Conservation (phyloP, 2,888 invertebrate species). For the Beris morrisii region DNA sequence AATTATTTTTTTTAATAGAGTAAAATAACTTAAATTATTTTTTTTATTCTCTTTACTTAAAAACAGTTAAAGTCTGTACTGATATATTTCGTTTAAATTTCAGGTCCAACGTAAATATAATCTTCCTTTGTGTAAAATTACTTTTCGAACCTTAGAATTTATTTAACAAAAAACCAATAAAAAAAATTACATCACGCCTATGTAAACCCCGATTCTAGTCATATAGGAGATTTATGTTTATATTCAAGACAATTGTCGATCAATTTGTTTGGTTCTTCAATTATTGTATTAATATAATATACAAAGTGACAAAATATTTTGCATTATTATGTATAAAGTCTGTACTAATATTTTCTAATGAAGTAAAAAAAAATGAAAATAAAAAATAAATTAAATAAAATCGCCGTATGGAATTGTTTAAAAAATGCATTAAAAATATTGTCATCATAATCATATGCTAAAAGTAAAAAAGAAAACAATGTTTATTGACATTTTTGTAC, state of each 20-base stretch:
- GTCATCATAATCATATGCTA: conserved; percentile 24
- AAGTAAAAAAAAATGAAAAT: conserved; percentile 7
- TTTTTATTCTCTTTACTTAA: too few species aligned
- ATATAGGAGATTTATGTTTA: conserved; percentile 35
- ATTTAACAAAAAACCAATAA: conserved; percentile 14
- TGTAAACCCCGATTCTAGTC: conserved; percentile 36
- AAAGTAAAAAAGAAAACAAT: background rate
- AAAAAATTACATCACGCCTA: conserved; percentile 8
- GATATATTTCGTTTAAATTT: conserved; percentile 4
- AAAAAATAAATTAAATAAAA: conserved; percentile 15
- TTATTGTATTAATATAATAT: conserved; percentile 1
- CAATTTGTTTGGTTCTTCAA: conserved; percentile 15
- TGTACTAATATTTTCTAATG: conserved; percentile 20
- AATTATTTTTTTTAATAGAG: too few species aligned
- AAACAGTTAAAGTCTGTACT: too few species aligned
- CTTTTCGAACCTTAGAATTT: conserved; percentile 15
- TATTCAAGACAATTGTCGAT: conserved; percentile 1
- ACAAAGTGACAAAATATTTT: conserved; percentile 15
- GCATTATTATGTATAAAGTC: conserved; percentile 6
- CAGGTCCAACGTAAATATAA: conserved; percentile 34
- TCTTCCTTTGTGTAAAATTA: background rate
- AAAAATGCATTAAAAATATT: conserved; percentile 27
- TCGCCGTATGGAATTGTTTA: conserved; percentile 39
- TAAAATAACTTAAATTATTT: too few species aligned
- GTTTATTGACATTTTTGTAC: conserved; percentile 2